Evolutionary conservation across 2,888 invertebrate genomes (phyloP), one percentile per base, ranked within the genome.

Genomic region (Cephus pygmeus): DNA sequence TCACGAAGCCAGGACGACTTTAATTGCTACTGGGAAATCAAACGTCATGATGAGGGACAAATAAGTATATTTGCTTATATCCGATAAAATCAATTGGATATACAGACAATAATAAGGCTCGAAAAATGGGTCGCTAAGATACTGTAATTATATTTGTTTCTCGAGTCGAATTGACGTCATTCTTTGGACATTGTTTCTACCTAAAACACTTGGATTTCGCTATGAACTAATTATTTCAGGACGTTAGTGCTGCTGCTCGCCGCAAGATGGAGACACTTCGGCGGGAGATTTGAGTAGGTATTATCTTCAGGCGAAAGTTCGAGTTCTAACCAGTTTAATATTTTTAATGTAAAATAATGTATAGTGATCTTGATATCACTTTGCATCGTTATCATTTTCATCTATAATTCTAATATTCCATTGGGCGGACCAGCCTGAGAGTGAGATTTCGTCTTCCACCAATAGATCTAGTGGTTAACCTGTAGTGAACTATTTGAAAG

Each of bases 401-500:
- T 56, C 9, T 23, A 23, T 23, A 56, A 23, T 56, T 56, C 2
- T 23, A 23, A 56, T 23, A 56, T 2, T 23, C 23, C 9, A 56
- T 56, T 23, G 23, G 23, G 9, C 23, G 9, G 2, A 56, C 9
- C 23, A 56, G 23, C 2, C 56, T 56, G 56, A 23, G 6, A 56
- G 23, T 56, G 23, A 56, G 2, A 56, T 56, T 56, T 56, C 9
- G 2, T 56, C 23, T 9, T 56, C 56, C 9, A 2, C 15, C 23
- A 23, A 56, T 56, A 56, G 6, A 56, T 23, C 56, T 56, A 56
- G 9, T 56, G 56, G 56, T 23, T 23, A 56, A 9, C 56, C 23
- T 2, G 56, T 56, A 56, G 56, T 6, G 71, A 71, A 31, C 71
- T 15, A 71, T 71, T 71, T 71, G 71, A 71, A 71, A 71, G 71